phyloP scores from a whole-genome alignment of 2,797 vertebrate species.

The Megaceryle alcyon region DNA sequence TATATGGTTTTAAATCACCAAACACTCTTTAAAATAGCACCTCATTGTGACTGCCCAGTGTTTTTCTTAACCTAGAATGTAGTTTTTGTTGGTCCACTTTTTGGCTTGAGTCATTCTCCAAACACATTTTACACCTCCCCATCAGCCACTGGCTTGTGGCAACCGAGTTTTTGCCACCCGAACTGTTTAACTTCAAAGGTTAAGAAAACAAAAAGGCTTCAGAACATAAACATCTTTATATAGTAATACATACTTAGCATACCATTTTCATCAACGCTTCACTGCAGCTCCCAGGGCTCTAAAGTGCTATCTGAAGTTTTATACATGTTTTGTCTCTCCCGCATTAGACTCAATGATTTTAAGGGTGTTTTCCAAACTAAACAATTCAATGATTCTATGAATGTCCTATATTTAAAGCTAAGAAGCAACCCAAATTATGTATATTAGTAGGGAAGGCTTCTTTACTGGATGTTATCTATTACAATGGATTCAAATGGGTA shows the following conservation, averaged over 20 bases:
- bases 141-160: neutral
- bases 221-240: slow-evolving; percentile 2
- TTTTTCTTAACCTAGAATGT: slow-evolving; percentile 20
- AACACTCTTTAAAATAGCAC: neutral
- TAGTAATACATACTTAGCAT: neutral
- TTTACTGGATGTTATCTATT: neutral
- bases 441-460: neutral
- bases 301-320: neutral
- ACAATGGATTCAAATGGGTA: neutral
- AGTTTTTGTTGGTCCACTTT: neutral
- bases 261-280: neutral
- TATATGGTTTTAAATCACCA: neutral
- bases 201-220: slow-evolving; percentile 26
- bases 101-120: slow-evolving; percentile 8
- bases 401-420: neutral
- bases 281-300: neutral
- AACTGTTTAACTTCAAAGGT: neutral
- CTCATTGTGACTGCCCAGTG: neutral
- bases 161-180: neutral
- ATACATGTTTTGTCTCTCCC: neutral
- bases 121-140: slow-evolving; percentile 13
- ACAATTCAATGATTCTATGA: neutral
- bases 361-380: neutral
- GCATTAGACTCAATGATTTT: neutral
- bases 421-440: neutral